Percentiles rank a stretch among this genome's conserved stretches.
phyloP scores from a whole-genome alignment of 2,888 invertebrate species.

The Drosophila conformis region DNA sequence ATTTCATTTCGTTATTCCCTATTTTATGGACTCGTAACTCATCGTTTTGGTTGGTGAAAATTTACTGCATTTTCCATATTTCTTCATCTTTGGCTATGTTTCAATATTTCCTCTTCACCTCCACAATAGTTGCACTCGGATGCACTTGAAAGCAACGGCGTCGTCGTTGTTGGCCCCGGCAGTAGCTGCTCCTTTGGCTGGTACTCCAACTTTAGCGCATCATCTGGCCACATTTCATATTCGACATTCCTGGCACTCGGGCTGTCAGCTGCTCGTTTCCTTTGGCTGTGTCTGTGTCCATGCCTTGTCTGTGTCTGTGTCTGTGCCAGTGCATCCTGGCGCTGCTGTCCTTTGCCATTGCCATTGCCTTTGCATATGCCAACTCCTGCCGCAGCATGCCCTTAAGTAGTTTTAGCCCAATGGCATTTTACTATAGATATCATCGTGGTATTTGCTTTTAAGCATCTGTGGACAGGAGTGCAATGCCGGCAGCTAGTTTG shows the following conservation, averaged over 20 bases:
- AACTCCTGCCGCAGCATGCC: conserved; percentile 24
- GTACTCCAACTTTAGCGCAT: conserved; percentile 43
- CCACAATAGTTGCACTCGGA: conserved; percentile 28
- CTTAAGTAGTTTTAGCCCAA: conserved; percentile 66
- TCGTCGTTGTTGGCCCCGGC: conserved; percentile 12
- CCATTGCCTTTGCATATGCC: conserved; percentile 45
- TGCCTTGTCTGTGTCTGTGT: neutral
- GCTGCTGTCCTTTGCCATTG: conserved; percentile 9
- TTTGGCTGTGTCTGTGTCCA: conserved; percentile 9
- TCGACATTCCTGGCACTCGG: conserved; percentile 55
- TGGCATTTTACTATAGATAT: conserved; percentile 55
- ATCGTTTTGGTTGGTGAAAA: conserved; percentile 18
- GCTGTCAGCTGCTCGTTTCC: conserved; percentile 54
- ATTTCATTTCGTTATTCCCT: conserved; percentile 14
- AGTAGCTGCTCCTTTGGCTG: conserved; percentile 37
- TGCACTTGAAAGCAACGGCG: conserved; percentile 29
- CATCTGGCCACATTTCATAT: conserved; percentile 71
- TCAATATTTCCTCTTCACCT: conserved; percentile 23
- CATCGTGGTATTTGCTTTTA: conserved; percentile 45
- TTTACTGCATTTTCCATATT: conserved; percentile 51
- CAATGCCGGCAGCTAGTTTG: conserved; percentile 43
- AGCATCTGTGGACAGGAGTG: conserved; percentile 43
- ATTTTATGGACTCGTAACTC: conserved; percentile 29
- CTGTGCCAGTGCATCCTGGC: neutral
- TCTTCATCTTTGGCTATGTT: conserved; percentile 20